phyloP scores from a whole-genome alignment of 2,888 invertebrate species.

The Drosophila merina region DNA sequence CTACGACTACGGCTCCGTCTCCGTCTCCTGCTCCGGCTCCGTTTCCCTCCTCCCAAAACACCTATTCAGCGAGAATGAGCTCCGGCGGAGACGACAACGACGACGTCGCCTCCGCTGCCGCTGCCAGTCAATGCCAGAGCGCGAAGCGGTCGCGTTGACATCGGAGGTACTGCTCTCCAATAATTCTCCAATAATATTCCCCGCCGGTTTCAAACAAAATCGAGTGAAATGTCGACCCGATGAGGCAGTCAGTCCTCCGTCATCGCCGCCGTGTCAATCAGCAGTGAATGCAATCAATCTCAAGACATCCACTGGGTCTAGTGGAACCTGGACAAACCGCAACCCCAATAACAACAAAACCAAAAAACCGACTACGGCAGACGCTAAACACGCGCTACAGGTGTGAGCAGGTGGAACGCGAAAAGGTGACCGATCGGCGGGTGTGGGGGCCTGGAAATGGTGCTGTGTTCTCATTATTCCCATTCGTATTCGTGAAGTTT shows the following conservation, averaged over 20 bases:
- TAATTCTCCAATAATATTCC: constrained; percentile 38
- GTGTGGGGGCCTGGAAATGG: constrained; percentile 8
- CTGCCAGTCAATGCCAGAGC: constrained; percentile 73
- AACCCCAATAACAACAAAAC: constrained; percentile 35
- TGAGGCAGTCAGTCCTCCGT: constrained; percentile 9
- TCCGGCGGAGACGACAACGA: constrained; percentile 6
- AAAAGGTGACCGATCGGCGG: constrained; percentile 22
- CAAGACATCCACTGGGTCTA: constrained; percentile 12
- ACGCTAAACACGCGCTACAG: constrained; percentile 55
- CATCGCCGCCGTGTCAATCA: constrained; percentile 38
- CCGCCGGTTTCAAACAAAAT: constrained; percentile 19
- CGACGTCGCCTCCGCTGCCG: constrained; percentile 13
- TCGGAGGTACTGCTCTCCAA: constrained; percentile 65
- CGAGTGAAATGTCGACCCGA: constrained; percentile 8
- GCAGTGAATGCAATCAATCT: constrained; percentile 28
- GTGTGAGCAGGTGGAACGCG: constrained; percentile 54
- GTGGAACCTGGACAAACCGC: constrained; percentile 27
- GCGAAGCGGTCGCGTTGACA: constrained; percentile 71
- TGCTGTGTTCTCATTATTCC: constrained; percentile 33
- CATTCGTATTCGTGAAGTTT: constrained; percentile 33
- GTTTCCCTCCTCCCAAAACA: constrained; percentile 38
- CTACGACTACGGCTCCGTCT: background rate
- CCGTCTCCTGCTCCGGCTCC: constrained; percentile 18
- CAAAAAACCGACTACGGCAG: constrained; percentile 9
- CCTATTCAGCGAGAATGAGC: constrained; percentile 44